A percentile compares a stretch with the other conserved stretches of the same genome.
Conservation (phyloP, 2,888 invertebrate species). For the Sericinus montela region DNA sequence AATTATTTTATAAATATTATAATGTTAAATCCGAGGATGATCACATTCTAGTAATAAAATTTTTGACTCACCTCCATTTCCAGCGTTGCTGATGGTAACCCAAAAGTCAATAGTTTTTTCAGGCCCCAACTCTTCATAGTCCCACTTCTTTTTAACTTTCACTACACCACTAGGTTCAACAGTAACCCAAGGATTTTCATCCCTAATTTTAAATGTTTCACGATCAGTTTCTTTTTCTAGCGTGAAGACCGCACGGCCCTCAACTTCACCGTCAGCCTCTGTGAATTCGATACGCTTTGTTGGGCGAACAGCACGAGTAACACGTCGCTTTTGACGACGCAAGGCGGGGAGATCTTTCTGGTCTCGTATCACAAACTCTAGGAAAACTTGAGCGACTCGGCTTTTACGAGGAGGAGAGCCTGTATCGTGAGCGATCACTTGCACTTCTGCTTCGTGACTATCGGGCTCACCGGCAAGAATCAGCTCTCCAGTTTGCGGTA, state of each 20-base stretch:
- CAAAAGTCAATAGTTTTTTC: conserved; percentile 98
- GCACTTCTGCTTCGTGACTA: conserved; percentile 82
- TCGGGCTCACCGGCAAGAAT: conserved; percentile 89
- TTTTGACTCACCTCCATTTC: conserved; percentile 86
- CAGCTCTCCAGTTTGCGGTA: conserved; percentile 95
- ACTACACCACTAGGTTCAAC: conserved; percentile 95
- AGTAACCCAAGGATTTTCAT: conserved; percentile 96
- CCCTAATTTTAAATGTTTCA: conserved; percentile 95
- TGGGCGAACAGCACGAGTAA: conserved; percentile 95
- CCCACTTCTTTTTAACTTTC: conserved; percentile 97
- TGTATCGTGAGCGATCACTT: conserved; percentile 91
- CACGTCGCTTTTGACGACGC: conserved; percentile 86
- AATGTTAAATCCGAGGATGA: background rate
- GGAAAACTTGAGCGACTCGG: conserved; percentile 85
- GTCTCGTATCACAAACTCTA: conserved; percentile 84
- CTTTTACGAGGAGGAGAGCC: conserved; percentile 86
- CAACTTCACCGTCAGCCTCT: conserved; percentile 93
- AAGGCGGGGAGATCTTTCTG: conserved; percentile 81
- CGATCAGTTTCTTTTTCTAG: conserved; percentile 94
- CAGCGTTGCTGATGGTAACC: conserved; percentile 95
- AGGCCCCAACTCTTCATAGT: conserved; percentile 95
- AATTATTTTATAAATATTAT: too few species aligned
- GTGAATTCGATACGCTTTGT: conserved; percentile 95
- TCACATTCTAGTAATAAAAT: too few species aligned
- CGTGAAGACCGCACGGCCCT: conserved; percentile 92